phyloP scores from a whole-genome alignment of 2,797 vertebrate genomes.

The Acanthurus leucopareius region DNA sequence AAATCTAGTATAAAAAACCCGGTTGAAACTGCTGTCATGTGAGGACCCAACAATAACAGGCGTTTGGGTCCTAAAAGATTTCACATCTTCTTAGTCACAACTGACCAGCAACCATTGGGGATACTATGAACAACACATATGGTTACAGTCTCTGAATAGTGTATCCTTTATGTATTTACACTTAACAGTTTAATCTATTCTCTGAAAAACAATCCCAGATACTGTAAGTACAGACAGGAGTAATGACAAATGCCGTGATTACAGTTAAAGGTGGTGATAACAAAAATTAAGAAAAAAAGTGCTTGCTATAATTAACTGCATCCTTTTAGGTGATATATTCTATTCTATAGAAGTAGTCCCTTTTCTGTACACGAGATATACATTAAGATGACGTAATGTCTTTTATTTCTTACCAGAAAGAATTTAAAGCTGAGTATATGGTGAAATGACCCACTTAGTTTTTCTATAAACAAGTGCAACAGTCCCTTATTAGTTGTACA shows the following conservation, averaged over 20 bases:
- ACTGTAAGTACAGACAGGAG: neutral
- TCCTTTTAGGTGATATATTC: slow-evolving; percentile 1
- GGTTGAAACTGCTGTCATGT: neutral
- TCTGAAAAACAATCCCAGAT: slow-evolving; percentile 4
- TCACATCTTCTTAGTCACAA: neutral
- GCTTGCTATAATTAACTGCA: slow-evolving; percentile 9
- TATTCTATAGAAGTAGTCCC: slow-evolving; percentile 3
- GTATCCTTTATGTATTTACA: neutral
- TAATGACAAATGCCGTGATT: neutral
- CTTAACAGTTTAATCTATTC: neutral
- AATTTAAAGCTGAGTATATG: neutral
- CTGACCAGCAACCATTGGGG: neutral
- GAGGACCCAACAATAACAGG: neutral
- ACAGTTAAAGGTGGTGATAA: slow-evolving; percentile 3
- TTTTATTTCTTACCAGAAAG: slow-evolving; percentile 10
- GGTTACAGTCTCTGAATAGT: neutral
- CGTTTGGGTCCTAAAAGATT: neutral
- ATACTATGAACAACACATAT: neutral
- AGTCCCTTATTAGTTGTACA: slow-evolving; percentile 36
- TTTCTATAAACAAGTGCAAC: slow-evolving; percentile 12
- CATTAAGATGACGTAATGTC: neutral
- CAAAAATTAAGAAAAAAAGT: slow-evolving; percentile 16
- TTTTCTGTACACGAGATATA: neutral
- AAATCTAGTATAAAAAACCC: slow-evolving; percentile 5
- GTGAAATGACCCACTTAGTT: neutral